Conservation (phyloP, 2,888 invertebrate genomes). For the Drosophila tanythrix region DNA sequence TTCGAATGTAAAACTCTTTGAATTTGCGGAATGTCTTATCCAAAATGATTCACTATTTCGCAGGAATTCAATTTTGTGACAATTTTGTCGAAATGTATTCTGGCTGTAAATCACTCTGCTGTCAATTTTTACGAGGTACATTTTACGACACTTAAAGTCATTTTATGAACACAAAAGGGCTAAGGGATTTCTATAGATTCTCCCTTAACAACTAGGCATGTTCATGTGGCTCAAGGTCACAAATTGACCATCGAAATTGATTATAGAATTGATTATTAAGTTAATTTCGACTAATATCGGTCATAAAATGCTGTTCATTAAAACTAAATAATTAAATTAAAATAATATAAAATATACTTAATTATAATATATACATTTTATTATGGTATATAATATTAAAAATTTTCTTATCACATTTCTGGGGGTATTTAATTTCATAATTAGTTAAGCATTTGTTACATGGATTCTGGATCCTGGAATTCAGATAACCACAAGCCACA, state of each 20-base stretch:
- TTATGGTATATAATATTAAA: not conserved
- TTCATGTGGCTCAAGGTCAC: not conserved
- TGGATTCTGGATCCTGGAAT: not conserved
- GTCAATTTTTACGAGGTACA: not conserved
- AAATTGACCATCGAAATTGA: not conserved
- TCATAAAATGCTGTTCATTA: not conserved
- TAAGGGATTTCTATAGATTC: not conserved
- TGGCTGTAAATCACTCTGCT: not conserved
- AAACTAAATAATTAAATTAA: not conserved
- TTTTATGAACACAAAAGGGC: not conserved
- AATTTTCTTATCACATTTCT: too few relatives aligned
- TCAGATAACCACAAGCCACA: not conserved
- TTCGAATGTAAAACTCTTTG: not conserved
- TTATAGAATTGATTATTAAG: not conserved
- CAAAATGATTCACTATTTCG: not conserved
- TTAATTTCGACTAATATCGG: not conserved
- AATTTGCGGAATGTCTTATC: not conserved
- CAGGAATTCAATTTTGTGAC: not conserved
- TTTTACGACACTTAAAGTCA: constrained; percentile 1
- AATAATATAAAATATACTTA: not conserved
- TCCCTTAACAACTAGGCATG: not conserved
- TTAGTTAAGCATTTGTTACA: not conserved
- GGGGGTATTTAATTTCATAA: not conserved
- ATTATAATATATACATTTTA: not conserved
- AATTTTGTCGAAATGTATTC: not conserved